phyloP scores from a whole-genome alignment of 2,797 vertebrate species.

The Periparus ater region DNA sequence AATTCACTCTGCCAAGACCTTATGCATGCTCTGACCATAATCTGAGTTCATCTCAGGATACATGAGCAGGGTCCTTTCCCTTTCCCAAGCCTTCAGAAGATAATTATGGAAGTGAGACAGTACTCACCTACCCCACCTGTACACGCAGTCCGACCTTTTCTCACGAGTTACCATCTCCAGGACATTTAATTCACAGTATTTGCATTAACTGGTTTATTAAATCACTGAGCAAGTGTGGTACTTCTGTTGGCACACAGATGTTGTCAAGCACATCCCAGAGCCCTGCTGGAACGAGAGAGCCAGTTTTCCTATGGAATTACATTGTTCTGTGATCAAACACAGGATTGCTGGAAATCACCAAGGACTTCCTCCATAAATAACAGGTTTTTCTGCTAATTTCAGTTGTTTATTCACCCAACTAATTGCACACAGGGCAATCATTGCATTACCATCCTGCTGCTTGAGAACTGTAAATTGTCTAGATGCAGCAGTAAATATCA shows the following conservation, averaged over 20 bases:
- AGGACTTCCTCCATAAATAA: background rate
- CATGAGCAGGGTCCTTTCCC: background rate
- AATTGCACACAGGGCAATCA: background rate
- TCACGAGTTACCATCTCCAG: fast-evolving
- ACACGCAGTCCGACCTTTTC: background rate
- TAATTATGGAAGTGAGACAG: fast-evolving
- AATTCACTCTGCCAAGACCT: background rate
- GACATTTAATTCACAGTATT: background rate
- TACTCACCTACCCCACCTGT: background rate
- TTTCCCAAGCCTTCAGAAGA: background rate
- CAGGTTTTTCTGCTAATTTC: background rate
- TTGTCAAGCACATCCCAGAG: background rate
- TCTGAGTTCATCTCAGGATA: background rate
- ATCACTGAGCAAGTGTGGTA: background rate
- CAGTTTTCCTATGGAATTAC: background rate
- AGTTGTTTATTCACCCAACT: background rate
- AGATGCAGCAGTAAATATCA: background rate
- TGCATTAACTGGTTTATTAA: background rate
- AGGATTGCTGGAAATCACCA: background rate
- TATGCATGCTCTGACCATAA: background rate
- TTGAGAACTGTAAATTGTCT: background rate
- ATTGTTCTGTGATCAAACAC: background rate
- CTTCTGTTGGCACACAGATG: background rate
- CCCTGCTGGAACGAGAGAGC: background rate
- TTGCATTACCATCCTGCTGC: background rate